Evolutionary conservation across 2,113 vertebrate genomes (phyloP).

Genomic region (Dicaeum eximium): DNA sequence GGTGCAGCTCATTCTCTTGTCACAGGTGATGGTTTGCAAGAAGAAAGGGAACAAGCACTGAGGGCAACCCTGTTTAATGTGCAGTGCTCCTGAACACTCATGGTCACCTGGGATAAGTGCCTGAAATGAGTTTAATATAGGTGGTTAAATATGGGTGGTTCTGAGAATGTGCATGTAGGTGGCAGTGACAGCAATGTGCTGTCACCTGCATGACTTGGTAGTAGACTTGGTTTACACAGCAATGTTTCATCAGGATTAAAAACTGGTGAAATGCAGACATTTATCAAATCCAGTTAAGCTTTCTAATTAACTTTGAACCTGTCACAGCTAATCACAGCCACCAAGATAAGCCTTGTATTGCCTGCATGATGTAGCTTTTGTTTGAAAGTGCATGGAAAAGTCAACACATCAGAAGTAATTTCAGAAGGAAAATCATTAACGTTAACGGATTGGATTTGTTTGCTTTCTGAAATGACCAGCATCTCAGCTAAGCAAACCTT

Average conservation of each 20-base stretch:
- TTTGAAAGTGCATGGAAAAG: not conserved
- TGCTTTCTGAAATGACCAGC: not conserved
- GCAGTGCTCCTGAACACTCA: not conserved
- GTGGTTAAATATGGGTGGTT: not conserved
- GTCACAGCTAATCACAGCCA: not conserved
- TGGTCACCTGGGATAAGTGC: not conserved
- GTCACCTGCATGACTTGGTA: not conserved
- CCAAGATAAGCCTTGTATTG: not conserved
- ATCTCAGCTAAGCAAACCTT: not conserved
- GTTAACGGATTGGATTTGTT: not conserved
- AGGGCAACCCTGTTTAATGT: not conserved
- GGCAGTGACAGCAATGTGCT: not conserved
- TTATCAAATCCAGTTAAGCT: not conserved
- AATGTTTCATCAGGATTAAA: not conserved
- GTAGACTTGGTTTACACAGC: not conserved
- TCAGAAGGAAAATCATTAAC: not conserved
- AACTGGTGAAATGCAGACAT: not conserved
- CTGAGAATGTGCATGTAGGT: not conserved
- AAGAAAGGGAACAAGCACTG: not conserved
- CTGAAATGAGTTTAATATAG: not conserved
- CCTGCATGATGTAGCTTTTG: not conserved
- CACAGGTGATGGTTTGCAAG: not conserved
- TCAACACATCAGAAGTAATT: conserved; percentile 1
- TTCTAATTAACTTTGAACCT: not conserved
- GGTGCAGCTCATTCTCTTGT: not conserved